Evolutionary conservation across 2,888 invertebrate genomes (phyloP).

Genomic region (Erynnis tages): DNA sequence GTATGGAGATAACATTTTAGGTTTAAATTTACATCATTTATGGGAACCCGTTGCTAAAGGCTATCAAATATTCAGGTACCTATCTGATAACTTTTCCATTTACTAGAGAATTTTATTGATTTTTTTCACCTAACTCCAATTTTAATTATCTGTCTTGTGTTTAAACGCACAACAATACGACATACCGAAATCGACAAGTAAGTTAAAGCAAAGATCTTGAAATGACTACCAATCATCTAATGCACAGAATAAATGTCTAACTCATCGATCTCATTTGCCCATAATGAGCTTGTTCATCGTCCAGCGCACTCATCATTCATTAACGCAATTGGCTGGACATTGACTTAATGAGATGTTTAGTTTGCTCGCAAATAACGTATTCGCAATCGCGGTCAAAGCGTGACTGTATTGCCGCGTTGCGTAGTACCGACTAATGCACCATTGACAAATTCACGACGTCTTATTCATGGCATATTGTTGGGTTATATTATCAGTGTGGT

Average conservation of each 20-base stretch:
- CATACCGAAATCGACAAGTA: too few relatives aligned
- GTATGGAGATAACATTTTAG: too few relatives aligned
- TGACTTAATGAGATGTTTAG: conserved; percentile 40
- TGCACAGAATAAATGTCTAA: not conserved
- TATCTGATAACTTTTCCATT: too few relatives aligned
- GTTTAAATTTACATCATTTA: too few relatives aligned
- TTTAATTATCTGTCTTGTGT: too few relatives aligned
- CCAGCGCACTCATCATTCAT: conserved; percentile 21
- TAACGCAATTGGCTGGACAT: conserved; percentile 24
- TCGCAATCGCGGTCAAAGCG: conserved; percentile 47
- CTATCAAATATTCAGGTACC: too few relatives aligned
- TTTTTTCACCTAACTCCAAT: too few relatives aligned
- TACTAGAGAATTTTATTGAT: too few relatives aligned
- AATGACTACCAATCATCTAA: too few relatives aligned
- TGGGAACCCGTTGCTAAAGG: too few relatives aligned
- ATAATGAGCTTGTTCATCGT: not conserved
- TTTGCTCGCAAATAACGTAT: conserved; percentile 40
- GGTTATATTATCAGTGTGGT: not conserved
- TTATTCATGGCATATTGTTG: conserved; percentile 32
- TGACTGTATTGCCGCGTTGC: conserved; percentile 45
- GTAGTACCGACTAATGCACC: conserved; percentile 40
- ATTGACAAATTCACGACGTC: conserved; percentile 31
- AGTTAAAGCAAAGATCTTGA: too few relatives aligned
- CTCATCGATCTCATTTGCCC: conserved; percentile 10
- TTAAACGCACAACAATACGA: too few relatives aligned